Percentiles rank a stretch among this genome's conserved stretches.
Evolutionary conservation across 2,113 vertebrate genomes (phyloP).

Genomic region (Cariama cristata): DNA sequence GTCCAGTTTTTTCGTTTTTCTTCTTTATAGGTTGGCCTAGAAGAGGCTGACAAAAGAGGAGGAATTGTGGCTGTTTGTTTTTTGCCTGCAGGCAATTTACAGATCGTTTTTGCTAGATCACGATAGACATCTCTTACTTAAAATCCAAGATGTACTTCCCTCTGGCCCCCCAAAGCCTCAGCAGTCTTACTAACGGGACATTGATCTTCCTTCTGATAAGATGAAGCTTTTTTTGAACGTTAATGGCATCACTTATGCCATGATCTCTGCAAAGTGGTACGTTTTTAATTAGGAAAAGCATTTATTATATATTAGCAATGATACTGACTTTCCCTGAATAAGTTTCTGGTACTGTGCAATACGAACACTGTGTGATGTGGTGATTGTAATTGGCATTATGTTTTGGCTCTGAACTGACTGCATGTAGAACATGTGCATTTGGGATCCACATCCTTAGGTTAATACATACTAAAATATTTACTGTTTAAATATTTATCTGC

Average conservation of each 20-base stretch:
- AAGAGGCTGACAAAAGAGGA: not conserved
- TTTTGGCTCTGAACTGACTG: not conserved
- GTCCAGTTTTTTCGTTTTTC: not conserved
- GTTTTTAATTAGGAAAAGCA: not conserved
- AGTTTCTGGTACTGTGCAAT: not conserved
- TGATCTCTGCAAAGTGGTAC: not conserved
- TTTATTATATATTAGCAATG: not conserved
- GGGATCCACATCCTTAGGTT: not conserved
- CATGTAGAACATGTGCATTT: not conserved
- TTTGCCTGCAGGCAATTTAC: not conserved
- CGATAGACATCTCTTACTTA: not conserved
- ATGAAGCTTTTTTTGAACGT: constrained; percentile 41
- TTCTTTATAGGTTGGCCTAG: not conserved
- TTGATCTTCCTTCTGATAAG: constrained; percentile 7
- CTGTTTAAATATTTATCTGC: not conserved
- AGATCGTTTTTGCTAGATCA: not conserved
- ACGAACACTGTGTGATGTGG: not conserved
- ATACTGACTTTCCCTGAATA: not conserved
- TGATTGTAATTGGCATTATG: not conserved
- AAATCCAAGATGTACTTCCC: not conserved
- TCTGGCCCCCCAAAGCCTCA: not conserved
- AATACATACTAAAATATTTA: not conserved
- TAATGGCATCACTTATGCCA: not conserved
- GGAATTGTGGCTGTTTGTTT: not conserved
- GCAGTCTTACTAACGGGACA: not conserved